Base-by-base conservation (phyloP, 1,140 invertebrate species). In the Drosophila sulfurigaster region DNA sequence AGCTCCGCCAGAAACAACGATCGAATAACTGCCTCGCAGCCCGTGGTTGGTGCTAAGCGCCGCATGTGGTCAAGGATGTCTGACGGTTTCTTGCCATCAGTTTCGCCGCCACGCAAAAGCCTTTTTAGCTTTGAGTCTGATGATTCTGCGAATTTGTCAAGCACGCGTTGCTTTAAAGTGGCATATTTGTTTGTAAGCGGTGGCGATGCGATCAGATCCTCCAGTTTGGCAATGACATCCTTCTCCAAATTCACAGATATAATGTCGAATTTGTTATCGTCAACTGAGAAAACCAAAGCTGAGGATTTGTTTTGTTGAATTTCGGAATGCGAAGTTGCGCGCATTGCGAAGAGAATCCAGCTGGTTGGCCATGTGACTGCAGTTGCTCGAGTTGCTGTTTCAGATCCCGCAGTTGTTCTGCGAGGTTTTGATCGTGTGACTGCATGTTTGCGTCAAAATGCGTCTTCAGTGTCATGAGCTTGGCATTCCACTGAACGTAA, bases 261-360 rank as follows among this genome's bases (percentile, higher is more conserved):
- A n/a, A 52, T 13, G 25, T 52, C 25, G 25, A 52, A 52, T 52
- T 52, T 52, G 51, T 52, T 25, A 10, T 52, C 51, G n/a, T 52
- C 51, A 54, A 54, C 20, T 54, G 52, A 8, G 28, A 28, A 35
- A 54, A 54, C 52, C 30, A 54, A 32, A 54, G 52, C 51, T 13
- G 30, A 32, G 30, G 30, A 32, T 48, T 48, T 2, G 6, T 48
- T 5, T 48, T 48, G 30, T 32, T 32, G 30, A 32, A 32, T 32
- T 32, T 32, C 30, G 30, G 30, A 32, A 32, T 32, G 30, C 30
- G 30, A 5, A 32, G 5, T 32, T 32, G 30, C 30, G 2, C 30
- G 30, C 30, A 32, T 32, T 32, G 30, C 30, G 30, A 32, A 5
- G 30, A 7, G 5, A 32, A 32, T 32, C 30, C 20, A 20, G 20